These are phyloP conservation scores for Ceratina calcarata DNA, from an alignment of 1,140 invertebrate species.

Conservation along the genomic window DNA sequence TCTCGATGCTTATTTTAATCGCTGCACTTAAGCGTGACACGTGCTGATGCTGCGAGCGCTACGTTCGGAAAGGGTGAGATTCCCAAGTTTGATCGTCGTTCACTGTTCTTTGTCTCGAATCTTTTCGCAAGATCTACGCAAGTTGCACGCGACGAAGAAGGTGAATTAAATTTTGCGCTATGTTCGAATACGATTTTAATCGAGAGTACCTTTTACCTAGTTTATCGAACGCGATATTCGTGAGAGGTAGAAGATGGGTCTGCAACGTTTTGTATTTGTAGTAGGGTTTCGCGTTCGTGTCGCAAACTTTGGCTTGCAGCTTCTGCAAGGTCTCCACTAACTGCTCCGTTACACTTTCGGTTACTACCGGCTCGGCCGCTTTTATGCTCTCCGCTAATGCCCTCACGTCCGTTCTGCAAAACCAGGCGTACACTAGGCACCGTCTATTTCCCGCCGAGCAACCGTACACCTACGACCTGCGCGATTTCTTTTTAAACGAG, in stretches of 20 bases:
- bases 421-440: slow-evolving; percentile 31
- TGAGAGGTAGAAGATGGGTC: slow-evolving; percentile 89
- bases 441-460: slow-evolving; percentile 6
- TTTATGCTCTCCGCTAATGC: slow-evolving; percentile 79
- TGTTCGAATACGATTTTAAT: slow-evolving; percentile 42
- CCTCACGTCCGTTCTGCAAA: slow-evolving; percentile 82
- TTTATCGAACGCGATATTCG: slow-evolving; percentile 87
- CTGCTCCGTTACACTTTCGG: slow-evolving; percentile 81
- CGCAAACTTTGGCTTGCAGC: slow-evolving; percentile 80
- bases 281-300: slow-evolving; percentile 83
- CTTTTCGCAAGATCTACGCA: background rate
- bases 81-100: too few species aligned
- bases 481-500: background rate
- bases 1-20: background rate
- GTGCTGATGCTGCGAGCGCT: too few species aligned
- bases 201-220: slow-evolving; percentile 76
- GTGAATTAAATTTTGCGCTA: background rate
- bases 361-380: slow-evolving; percentile 81
- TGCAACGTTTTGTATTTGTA: slow-evolving; percentile 86
- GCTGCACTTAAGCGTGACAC: too few species aligned
- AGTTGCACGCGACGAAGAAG: background rate
- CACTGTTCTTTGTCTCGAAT: too few species aligned
- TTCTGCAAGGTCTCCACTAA: slow-evolving; percentile 80
- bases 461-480: slow-evolving; percentile 6
- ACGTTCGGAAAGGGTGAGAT: too few species aligned